Evolutionary conservation across 2,797 vertebrate species (phyloP), one percentile per base, ranked within the genome.

Genomic region (Tragopan temminckii): DNA sequence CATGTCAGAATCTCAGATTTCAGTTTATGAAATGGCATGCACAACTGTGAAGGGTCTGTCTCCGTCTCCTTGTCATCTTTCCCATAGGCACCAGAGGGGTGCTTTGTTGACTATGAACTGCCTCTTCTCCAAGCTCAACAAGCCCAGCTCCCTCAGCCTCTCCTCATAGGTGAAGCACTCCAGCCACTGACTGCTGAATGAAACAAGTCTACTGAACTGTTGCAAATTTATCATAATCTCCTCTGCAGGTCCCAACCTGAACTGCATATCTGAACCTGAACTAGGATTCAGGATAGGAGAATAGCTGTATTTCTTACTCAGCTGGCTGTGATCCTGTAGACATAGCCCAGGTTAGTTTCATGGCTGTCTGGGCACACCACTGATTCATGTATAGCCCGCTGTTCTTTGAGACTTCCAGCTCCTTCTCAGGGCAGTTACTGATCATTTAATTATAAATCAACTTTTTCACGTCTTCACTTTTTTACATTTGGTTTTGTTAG

Each of bases 271-370:
- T 48, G 46, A 24, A 25, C 46, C 13, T 24, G 46, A n/a, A n/a
- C 0, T 4, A 67, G 64, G 53, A 17, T 27, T 63, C 31, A 7
- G 4, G 5, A 3, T 3, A 76, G 35, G 8, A 20, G 31, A 76
- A 53, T 2, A 31, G 13, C 15, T n/a, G 13, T 19, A 50, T 78
- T 52, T 33, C 19, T 66, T 12, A 3, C 0, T 17, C n/a, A 25
- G 4, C 5, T 31, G 5, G 12, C 42, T 36, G 8, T 36, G 31
- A 3, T 50, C 23, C 33, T 69, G 10, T 18, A 29, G 52, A 35
- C 33, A 25, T 3, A 58, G 33, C 17, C 17, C 5, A 35, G 27
- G 3, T 23, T 9, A 10, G 6, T 85, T 46, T 42, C 50, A 46
- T 18, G 20, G 36, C 46, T 78, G 9, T 9, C 15, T 5, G 4